phyloP scores from a whole-genome alignment of 2,797 vertebrate species.

The Tokudaia muenninki region DNA sequence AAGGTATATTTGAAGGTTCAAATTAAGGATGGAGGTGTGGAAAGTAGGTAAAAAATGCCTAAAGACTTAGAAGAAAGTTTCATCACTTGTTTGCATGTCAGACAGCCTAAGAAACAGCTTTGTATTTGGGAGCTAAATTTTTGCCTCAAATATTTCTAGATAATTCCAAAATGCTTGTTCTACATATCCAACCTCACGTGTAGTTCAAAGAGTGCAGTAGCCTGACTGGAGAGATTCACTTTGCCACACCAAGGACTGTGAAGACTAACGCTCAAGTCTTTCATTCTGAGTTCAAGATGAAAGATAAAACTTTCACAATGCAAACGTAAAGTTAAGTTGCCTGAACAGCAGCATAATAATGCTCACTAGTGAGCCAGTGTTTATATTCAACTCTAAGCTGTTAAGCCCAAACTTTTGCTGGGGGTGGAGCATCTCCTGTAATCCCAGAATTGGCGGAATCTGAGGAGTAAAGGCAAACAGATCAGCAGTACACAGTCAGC shows the following conservation, averaged over 20 bases:
- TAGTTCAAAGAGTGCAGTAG: neutral
- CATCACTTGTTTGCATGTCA: conserved; percentile 28
- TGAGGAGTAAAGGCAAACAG: neutral
- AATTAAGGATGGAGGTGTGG: neutral
- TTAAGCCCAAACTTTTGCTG: neutral
- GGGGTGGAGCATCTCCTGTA: neutral
- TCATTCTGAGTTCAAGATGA: conserved; percentile 38
- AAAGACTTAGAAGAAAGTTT: neutral
- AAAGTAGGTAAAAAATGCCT: neutral
- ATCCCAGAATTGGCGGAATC: neutral
- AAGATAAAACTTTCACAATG: conserved; percentile 21
- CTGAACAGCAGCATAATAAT: conserved; percentile 32
- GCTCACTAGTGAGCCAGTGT: neutral
- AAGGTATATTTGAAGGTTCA: neutral
- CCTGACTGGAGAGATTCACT: neutral
- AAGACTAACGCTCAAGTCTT: neutral
- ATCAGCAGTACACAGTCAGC: neutral
- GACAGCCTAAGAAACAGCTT: neutral
- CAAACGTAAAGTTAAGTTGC: neutral
- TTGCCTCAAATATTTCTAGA: neutral
- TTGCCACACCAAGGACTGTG: neutral
- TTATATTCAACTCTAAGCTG: conserved; percentile 13
- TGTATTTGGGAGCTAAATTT: conserved; percentile 23
- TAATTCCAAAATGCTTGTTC: neutral
- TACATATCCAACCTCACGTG: neutral